Evolutionary conservation across 2,888 invertebrate genomes (phyloP), one percentile per base, ranked within the genome.

Genomic region (Brassicogethes aeneus): DNA sequence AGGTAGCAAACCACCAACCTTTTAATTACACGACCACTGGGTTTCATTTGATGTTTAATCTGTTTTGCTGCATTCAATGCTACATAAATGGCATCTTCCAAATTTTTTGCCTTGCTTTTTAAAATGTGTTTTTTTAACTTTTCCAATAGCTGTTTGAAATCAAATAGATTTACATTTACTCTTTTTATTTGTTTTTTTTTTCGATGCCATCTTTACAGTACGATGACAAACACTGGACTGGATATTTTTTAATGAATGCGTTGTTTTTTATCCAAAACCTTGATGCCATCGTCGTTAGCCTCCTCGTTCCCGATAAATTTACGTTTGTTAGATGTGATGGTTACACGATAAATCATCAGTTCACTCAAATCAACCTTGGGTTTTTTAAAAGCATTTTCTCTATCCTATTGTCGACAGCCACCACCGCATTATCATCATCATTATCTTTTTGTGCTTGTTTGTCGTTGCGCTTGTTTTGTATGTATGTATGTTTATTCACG

Each of bases 1-100:
- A 2, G 59, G 61, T 40, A 59, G 43, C 29, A 61, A 40, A 32
- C 62, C 62, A 17, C 61, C 59, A 17, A 37, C 37, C 23, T 23
- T 23, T 23, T 23, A 23, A 23, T 23, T 7, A 23, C 23, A 23
- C 23, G 23, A 23, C 23, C 23, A 10, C 10, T 23, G 10, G 23
- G 23, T 23, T 23, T 23, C 23, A 23, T 23, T 23, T n/a, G n/a
- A n/a, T n/a, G n/a, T n/a, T n/a, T n/a, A n/a, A n/a, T n/a, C n/a
- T n/a, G n/a, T n/a, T n/a, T n/a, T n/a, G n/a, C n/a, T n/a, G n/a
- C n/a, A n/a, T n/a, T n/a, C n/a, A n/a, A n/a, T n/a, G n/a, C n/a
- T n/a, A n/a, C n/a, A n/a, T n/a, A n/a, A n/a, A n/a, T n/a, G n/a
- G n/a, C n/a, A n/a, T n/a, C n/a, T n/a, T n/a, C n/a, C n/a, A n/a